Percentiles rank a stretch among this genome's conserved stretches.
Conservation (phyloP, 2,888 invertebrate genomes). For the Lumbricus terrestris region DNA sequence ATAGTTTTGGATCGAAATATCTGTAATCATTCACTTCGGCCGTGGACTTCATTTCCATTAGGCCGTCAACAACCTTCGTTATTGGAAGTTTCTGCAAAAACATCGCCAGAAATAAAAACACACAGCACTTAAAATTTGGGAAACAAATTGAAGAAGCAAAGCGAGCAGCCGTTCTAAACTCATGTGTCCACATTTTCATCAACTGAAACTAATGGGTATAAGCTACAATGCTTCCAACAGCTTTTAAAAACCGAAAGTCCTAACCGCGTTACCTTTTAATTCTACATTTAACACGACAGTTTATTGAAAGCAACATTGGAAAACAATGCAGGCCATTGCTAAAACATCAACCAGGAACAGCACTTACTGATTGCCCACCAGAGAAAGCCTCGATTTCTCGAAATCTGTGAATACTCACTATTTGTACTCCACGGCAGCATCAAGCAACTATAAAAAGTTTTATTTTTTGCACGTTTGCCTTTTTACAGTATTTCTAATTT, state of each 20-base stretch:
- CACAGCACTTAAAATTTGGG: background rate
- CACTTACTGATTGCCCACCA: background rate
- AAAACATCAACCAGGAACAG: background rate
- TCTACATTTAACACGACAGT: background rate
- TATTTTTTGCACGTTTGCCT: no score
- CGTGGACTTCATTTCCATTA: constrained; percentile 77
- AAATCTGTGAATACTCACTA: background rate
- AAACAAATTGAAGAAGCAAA: no score
- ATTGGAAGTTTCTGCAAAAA: constrained; percentile 81
- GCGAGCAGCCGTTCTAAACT: no score
- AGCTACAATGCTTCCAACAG: no score
- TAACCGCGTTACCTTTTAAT: background rate
- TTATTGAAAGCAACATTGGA: no score
- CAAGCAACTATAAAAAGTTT: no score
- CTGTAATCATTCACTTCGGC: constrained; percentile 82
- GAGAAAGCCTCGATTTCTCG: background rate
- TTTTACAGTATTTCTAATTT: background rate
- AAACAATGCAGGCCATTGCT: no score
- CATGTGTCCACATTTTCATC: background rate
- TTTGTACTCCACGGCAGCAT: no score
- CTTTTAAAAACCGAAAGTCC: background rate
- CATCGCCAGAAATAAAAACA: background rate
- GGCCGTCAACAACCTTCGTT: constrained; percentile 84
- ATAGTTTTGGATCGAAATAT: constrained; percentile 92
- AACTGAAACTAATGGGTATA: background rate